These are phyloP conservation scores for Polyodon spathula DNA, from an alignment of 2,113 vertebrate species.

Conservation along the genomic window DNA sequence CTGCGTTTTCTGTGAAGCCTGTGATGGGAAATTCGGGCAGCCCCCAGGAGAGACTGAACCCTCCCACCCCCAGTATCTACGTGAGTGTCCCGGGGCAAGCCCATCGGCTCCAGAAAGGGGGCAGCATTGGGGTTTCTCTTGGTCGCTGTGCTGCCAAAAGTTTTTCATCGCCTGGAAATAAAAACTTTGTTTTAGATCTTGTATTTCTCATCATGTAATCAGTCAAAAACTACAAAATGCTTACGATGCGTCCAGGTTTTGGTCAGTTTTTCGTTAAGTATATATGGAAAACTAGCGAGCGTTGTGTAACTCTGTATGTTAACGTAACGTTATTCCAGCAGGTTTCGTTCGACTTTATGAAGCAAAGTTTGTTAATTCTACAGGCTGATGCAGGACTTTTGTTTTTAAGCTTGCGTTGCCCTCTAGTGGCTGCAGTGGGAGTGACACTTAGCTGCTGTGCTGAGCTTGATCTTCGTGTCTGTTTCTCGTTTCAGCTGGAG, in stretches of 20 bases:
- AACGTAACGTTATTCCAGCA: too few species aligned
- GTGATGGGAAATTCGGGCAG: constrained; percentile 54
- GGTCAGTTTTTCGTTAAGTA: too few species aligned
- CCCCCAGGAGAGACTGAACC: constrained; percentile 75
- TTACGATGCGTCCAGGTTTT: too few species aligned
- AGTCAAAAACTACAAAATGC: too few species aligned
- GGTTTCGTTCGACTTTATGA: background rate
- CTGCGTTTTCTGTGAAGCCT: constrained; percentile 78
- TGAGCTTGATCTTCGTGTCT: background rate
- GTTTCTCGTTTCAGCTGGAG: constrained; percentile 60
- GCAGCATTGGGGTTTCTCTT: too few species aligned
- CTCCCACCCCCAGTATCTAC: constrained; percentile 85
- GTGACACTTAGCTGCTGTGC: background rate
- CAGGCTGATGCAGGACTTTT: background rate
- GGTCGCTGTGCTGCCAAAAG: too few species aligned
- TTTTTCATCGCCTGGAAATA: too few species aligned
- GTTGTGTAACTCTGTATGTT: too few species aligned
- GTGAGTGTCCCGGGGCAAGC: constrained; percentile 55
- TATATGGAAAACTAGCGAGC: too few species aligned
- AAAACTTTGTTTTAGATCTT: too few species aligned
- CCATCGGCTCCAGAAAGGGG: background rate
- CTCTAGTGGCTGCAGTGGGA: constrained; percentile 21
- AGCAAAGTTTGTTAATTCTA: background rate
- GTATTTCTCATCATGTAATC: too few species aligned
- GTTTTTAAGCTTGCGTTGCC: constrained; percentile 15